These are phyloP conservation scores for Lamellibrachia luymesi DNA, from an alignment of 1,140 invertebrate genomes.

Conservation along the genomic window DNA sequence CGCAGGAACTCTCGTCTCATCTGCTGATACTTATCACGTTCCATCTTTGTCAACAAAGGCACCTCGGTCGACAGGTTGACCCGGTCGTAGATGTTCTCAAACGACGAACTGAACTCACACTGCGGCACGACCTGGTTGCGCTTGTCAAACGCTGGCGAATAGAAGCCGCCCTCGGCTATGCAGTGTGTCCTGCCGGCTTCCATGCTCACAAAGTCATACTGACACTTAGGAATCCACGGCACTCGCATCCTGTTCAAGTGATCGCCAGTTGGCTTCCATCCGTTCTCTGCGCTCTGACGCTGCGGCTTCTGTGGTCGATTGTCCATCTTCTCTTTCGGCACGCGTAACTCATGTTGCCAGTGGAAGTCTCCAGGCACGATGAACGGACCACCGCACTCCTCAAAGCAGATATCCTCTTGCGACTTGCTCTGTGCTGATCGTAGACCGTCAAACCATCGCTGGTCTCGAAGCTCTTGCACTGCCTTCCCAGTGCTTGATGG, in stretches of 20 bases:
- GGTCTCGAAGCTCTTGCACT: background rate
- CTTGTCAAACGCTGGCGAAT: constrained; percentile 6
- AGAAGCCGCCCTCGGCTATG: background rate
- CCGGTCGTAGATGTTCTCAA: constrained; percentile 21
- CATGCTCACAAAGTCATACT: constrained; percentile 14
- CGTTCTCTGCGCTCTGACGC: background rate
- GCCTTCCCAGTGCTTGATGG: background rate
- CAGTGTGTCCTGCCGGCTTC: background rate
- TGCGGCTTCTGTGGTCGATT: background rate
- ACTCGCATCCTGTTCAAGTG: background rate
- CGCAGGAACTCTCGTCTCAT: background rate
- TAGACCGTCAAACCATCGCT: background rate
- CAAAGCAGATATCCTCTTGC: background rate
- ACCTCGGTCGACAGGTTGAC: constrained; percentile 7
- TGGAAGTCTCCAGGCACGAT: background rate
- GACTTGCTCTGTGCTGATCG: background rate
- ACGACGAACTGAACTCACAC: constrained; percentile 15
- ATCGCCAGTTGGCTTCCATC: background rate
- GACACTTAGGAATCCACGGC: background rate
- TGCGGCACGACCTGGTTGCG: background rate
- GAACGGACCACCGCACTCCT: background rate
- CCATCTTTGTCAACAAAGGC: constrained; percentile 11
- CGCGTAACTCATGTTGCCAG: background rate
- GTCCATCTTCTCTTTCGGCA: background rate
- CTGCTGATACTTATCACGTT: background rate